Conservation (phyloP, 2,113 vertebrate genomes). For the Gracilinanus agilis region DNA sequence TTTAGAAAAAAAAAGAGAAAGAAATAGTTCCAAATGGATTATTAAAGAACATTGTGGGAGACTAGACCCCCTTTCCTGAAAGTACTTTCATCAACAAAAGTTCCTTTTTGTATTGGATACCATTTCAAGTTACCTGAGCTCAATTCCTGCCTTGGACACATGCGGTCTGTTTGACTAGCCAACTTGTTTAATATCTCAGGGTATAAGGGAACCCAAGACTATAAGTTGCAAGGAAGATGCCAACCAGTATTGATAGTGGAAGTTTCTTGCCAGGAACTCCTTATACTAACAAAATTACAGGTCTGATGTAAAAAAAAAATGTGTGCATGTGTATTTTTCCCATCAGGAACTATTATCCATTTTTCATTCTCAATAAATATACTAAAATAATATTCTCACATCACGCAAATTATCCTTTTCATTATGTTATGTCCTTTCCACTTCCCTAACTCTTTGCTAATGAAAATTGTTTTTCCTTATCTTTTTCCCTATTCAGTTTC, state of each 20-base stretch:
- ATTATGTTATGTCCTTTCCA: neutral
- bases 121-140: neutral
- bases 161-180: neutral
- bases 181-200: neutral
- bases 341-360: neutral
- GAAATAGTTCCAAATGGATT: constrained; percentile 36
- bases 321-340: neutral
- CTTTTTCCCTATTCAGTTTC: neutral
- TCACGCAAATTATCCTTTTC: neutral
- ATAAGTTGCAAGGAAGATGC: neutral
- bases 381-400: constrained; percentile 15
- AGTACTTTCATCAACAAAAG: constrained; percentile 20
- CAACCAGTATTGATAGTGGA: neutral
- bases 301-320: neutral
- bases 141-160: neutral
- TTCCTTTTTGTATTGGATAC: constrained; percentile 33
- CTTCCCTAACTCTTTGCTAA: neutral
- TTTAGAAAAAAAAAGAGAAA: no score
- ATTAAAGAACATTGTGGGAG: constrained; percentile 42
- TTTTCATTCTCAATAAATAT: constrained; percentile 18
- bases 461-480: constrained; percentile 5
- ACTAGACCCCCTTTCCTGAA: constrained; percentile 32
- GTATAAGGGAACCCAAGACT: neutral
- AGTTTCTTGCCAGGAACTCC: neutral
- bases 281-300: neutral